A percentile compares a stretch with the other conserved stretches of the same genome.
phyloP scores from a whole-genome alignment of 2,113 vertebrate species.

The Cyphomyrus discorhynchus region DNA sequence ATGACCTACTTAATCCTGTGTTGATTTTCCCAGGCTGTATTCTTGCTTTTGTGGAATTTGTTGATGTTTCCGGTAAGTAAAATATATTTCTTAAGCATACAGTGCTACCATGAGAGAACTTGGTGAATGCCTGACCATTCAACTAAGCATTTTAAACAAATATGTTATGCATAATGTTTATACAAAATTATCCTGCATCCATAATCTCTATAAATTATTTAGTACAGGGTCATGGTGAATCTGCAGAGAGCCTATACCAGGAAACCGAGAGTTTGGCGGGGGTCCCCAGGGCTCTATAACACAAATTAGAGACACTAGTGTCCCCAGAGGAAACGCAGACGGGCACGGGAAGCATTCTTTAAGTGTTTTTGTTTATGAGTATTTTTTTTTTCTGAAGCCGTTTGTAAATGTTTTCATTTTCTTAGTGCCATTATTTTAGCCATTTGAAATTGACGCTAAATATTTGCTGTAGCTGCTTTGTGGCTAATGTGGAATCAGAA shows the following conservation, averaged over 20 bases:
- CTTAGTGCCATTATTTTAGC: not conserved
- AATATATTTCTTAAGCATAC: not conserved
- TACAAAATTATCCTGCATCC: not conserved
- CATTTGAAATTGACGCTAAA: not conserved
- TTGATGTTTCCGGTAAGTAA: constrained; percentile 49
- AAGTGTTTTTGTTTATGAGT: not conserved
- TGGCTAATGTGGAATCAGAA: not conserved
- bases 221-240: not conserved
- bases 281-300: not conserved
- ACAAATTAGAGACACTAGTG: not conserved
- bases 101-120: not conserved
- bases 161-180: not conserved
- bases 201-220: not conserved
- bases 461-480: not conserved
- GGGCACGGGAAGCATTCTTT: not conserved
- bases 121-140: not conserved
- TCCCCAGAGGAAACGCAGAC: not conserved
- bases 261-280: not conserved
- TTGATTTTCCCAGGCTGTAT: constrained; percentile 38
- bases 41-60: constrained; percentile 42
- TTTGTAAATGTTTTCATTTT: not conserved
- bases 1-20: not conserved
- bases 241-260: not conserved
- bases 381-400: not conserved
- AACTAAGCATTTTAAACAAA: not conserved